Base-by-base conservation (phyloP, 2,888 invertebrate genomes). In the Hirtodrosophila histrioides region DNA sequence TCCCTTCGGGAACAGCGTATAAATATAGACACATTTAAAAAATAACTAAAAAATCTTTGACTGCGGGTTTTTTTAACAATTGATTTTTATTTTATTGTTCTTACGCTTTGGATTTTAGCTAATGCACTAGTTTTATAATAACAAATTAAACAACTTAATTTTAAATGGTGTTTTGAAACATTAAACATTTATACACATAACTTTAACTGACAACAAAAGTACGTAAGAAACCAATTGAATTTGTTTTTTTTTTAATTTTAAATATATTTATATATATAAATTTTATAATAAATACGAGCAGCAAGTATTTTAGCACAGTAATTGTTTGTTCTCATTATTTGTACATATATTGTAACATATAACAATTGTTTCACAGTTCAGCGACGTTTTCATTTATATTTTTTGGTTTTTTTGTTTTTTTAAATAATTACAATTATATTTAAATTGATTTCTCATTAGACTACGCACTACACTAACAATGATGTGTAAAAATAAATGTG, bases 401-500 rank as follows among this genome's bases (percentile, higher is more conserved):
- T 17, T 65, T 57, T 44, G 4, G 6, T 54, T 48, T 62, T 66
- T 49, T 62, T 69, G 61, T 70, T 67, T 27, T 27, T 4, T 27
- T 76, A 73, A 68, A 86, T 83, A 74, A 77, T 76, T 80, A 86
- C 54, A 63, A 69, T 70, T 68, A 61, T 66, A 58, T 65, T 61
- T 71, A 68, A 43, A 72, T 61, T 66, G 46, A 17, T 41, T 45
- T 54, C 41, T 58, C 43, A 66, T 72, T 75, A 74, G 56, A 75
- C 88, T 88, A 86, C 69, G 65, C 69, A 84, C 82, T 89, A 88
- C 82, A 75, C 75, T 86, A 88, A 86, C 77, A 89, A 82, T 72
- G 72, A 71, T 83, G 85, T 86, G 85, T 87, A 89, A 89, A 87
- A 87, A 85, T 88, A 87, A 81, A 88, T 86, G 78, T 77, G 67